phyloP scores from a whole-genome alignment of 2,113 vertebrate genomes.

The Cebus imitator region DNA sequence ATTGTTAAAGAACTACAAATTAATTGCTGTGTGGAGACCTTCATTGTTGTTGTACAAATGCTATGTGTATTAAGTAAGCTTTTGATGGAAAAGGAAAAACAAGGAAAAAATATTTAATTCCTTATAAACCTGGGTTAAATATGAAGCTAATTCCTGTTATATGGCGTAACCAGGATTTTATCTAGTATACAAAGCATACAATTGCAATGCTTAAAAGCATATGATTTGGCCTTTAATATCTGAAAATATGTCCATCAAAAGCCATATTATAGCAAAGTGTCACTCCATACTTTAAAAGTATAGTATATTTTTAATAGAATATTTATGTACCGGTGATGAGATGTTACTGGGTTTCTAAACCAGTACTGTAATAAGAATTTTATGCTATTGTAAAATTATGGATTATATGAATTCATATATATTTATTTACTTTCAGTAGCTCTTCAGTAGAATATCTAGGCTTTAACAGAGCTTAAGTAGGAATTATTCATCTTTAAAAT shows the following conservation, averaged over 20 bases:
- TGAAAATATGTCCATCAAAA: neutral
- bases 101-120: constrained; percentile 2
- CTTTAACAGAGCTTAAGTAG: neutral
- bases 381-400: neutral
- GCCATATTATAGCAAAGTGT: neutral
- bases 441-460: neutral
- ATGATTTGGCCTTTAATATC: neutral
- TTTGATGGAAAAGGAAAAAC: constrained; percentile 26
- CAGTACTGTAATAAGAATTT: neutral
- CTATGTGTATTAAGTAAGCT: neutral
- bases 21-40: neutral
- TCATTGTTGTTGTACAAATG: constrained; percentile 10
- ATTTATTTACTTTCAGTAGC: neutral
- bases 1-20: neutral
- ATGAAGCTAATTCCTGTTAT: neutral
- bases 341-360: neutral
- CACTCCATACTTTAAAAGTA: constrained; percentile 7
- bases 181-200: neutral
- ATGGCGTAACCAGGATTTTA: neutral
- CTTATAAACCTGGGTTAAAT: constrained; percentile 47
- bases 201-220: constrained; percentile 3
- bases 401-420: neutral
- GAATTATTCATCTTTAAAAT: constrained; percentile 49
- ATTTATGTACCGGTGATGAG: neutral
- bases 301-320: neutral